Conservation (phyloP, 1,140 invertebrate genomes). For the Zaprionus africanus region DNA sequence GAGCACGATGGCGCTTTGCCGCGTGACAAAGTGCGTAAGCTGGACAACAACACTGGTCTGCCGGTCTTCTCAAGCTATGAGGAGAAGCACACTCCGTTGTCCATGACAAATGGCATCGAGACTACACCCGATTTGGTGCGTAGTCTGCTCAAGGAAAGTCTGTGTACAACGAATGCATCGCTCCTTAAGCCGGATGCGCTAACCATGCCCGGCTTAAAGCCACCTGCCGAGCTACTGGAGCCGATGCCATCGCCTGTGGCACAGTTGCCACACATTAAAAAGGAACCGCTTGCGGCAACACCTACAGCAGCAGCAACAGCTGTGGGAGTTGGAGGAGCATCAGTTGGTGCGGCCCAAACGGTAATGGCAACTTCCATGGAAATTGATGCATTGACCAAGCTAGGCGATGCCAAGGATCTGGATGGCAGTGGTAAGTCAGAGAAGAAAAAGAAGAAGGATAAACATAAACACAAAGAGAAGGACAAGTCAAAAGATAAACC, state of each 20-base stretch:
- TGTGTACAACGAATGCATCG: slow-evolving; percentile 67
- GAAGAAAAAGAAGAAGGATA: slow-evolving; percentile 88
- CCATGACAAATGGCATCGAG: slow-evolving; percentile 79
- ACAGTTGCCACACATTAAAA: slow-evolving; percentile 47
- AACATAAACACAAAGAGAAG: slow-evolving; percentile 88
- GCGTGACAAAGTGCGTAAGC: slow-evolving; percentile 75
- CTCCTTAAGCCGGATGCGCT: slow-evolving; percentile 73
- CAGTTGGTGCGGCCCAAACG: not conserved
- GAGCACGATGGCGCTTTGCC: slow-evolving; percentile 60
- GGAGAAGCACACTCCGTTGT: slow-evolving; percentile 66
- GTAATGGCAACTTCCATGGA: slow-evolving; percentile 35
- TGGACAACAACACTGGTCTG: slow-evolving; percentile 57
- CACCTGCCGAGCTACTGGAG: slow-evolving; percentile 73
- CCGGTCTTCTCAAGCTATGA: slow-evolving; percentile 53
- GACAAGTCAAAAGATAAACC: slow-evolving; percentile 87
- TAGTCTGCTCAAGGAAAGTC: slow-evolving; percentile 79
- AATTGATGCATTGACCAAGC: slow-evolving; percentile 56
- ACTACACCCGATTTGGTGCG: slow-evolving; percentile 83
- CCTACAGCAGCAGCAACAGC: not conserved
- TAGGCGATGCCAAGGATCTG: slow-evolving; percentile 81
- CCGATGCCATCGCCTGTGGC: slow-evolving; percentile 49
- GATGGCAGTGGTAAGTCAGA: slow-evolving; percentile 59
- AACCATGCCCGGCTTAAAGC: slow-evolving; percentile 69
- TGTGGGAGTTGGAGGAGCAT: not conserved
- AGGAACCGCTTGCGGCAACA: slow-evolving; percentile 38